phyloP scores from a whole-genome alignment of 2,113 vertebrate species.

The Ptyas mucosa region DNA sequence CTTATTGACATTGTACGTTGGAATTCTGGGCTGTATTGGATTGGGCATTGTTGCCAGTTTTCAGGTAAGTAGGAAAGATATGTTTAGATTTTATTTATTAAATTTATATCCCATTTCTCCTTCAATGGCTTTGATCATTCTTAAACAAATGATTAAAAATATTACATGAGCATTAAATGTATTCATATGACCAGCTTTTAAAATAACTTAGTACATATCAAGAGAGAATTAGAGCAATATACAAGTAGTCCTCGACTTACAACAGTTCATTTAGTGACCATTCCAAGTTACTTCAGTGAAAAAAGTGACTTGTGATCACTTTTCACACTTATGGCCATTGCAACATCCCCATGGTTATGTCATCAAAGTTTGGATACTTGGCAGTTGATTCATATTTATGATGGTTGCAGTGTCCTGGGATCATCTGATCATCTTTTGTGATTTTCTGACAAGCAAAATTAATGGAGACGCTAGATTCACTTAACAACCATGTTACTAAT shows the following conservation, averaged over 20 bases:
- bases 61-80: constrained; percentile 74
- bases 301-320: background rate
- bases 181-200: background rate
- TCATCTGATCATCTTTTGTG: background rate
- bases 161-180: background rate
- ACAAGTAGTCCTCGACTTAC: background rate
- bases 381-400: background rate
- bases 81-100: background rate
- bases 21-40: constrained; percentile 80
- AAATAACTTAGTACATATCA: background rate
- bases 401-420: background rate
- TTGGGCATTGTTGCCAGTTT: constrained; percentile 92
- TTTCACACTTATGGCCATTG: background rate
- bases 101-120: background rate
- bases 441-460: background rate
- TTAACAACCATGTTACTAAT: background rate
- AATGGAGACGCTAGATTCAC: background rate
- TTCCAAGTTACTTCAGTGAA: background rate
- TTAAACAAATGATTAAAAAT: background rate
- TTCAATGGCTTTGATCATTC: background rate
- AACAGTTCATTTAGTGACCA: background rate
- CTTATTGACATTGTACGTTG: constrained; percentile 66
- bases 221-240: background rate
- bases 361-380: background rate
- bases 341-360: background rate